Evolutionary conservation across 2,113 vertebrate genomes (phyloP).

Genomic region (Chunga burmeisteri): DNA sequence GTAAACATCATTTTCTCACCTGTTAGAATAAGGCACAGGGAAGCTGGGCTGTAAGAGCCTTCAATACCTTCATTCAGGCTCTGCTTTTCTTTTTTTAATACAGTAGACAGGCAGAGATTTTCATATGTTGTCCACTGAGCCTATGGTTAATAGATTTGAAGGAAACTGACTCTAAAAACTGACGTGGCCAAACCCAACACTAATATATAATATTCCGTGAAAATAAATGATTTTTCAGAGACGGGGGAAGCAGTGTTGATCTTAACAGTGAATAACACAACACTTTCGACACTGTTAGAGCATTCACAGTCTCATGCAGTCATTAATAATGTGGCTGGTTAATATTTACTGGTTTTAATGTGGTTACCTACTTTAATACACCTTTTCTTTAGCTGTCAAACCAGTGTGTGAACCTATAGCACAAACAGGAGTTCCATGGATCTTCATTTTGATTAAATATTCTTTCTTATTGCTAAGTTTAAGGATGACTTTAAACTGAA

Average conservation of each 20-base stretch:
- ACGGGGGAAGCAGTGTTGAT: not conserved
- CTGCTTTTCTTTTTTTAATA: not conserved
- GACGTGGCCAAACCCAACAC: not conserved
- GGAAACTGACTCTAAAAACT: not conserved
- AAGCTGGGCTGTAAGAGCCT: not conserved
- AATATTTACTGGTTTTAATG: not conserved
- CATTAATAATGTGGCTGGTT: not conserved
- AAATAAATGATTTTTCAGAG: not conserved
- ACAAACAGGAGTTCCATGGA: not conserved
- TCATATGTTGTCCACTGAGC: not conserved
- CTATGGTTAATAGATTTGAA: not conserved
- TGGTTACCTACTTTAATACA: not conserved
- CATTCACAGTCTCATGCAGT: not conserved
- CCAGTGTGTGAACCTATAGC: not conserved
- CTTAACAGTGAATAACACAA: not conserved
- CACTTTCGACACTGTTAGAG: not conserved
- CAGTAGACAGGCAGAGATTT: not conserved
- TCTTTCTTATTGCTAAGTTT: not conserved
- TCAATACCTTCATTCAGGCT: not conserved
- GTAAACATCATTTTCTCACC: not conserved
- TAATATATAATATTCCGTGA: not conserved
- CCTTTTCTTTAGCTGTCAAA: not conserved
- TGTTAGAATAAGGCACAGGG: not conserved
- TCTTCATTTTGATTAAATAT: not conserved
- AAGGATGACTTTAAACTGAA: not conserved